A percentile compares a stretch with the other conserved stretches of the same genome.
phyloP scores from a whole-genome alignment of 2,888 invertebrate species.

The Tridacna crocea region DNA sequence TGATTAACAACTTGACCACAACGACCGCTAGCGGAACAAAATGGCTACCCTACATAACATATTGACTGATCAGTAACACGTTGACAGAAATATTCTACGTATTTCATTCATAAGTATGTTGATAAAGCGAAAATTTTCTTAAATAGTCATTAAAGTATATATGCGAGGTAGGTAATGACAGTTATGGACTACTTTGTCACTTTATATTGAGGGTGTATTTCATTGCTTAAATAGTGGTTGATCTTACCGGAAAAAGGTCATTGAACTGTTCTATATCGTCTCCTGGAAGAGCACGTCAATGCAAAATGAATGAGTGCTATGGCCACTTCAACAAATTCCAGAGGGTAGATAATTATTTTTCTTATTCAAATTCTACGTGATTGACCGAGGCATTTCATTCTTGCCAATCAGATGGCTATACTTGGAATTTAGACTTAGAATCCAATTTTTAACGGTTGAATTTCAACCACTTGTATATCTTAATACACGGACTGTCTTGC shows the following conservation, averaged over 20 bases:
- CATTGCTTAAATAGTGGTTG: neutral
- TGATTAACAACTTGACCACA: neutral
- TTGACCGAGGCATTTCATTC: too few relatives aligned
- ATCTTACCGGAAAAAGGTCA: neutral
- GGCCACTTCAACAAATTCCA: too few relatives aligned
- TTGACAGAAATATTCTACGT: constrained; percentile 2
- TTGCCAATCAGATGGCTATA: too few relatives aligned
- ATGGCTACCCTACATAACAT: neutral
- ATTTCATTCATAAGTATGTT: constrained; percentile 19
- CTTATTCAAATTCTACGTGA: too few relatives aligned
- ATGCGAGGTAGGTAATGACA: neutral
- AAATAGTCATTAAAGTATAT: neutral
- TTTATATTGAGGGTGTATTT: neutral
- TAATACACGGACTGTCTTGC: too few relatives aligned
- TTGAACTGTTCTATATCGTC: too few relatives aligned
- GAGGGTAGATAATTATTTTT: too few relatives aligned
- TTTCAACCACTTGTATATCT: too few relatives aligned
- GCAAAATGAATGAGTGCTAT: too few relatives aligned
- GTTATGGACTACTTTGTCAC: neutral
- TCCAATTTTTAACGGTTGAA: too few relatives aligned
- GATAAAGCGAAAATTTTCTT: neutral
- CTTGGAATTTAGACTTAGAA: too few relatives aligned
- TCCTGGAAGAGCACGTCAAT: too few relatives aligned
- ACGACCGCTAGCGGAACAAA: constrained; percentile 10
- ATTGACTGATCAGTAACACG: neutral